Evolutionary conservation across 2,888 invertebrate species (phyloP), one percentile per base, ranked within the genome.

Genomic region (Cryptus viduatorius): DNA sequence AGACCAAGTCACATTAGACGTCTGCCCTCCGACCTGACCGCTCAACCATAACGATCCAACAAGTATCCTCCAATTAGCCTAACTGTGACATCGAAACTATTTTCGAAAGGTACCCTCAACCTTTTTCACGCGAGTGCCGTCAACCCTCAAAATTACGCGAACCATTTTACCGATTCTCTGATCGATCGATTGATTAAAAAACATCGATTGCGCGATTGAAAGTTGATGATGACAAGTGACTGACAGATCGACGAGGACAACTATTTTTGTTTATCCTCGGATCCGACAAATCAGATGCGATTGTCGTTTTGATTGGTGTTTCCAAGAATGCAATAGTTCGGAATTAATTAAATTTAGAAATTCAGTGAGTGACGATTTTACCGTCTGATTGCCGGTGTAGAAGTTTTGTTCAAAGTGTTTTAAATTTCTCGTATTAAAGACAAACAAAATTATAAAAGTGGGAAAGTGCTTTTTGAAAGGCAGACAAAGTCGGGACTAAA

Each of bases 21-120:
- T 91, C 87, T 90, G 91, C 91, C 92, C 93, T 93, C 90, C 92
- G 93, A 90, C 90, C 92, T 89, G 92, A 91, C 88, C 91, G 90
- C 90, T 92, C 90, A 90, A 87, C 89, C 89, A 86, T 87, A 84
- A 85, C 82, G 82, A 88, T 86, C 86, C 88, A 83, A 83, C 73
- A 86, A 83, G 59, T 64, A 86, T 86, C 84, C 71, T 68, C 64
- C 79, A 83, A 85, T 83, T 84, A 79, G 67, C 69, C 48, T 48
- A 67, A 44, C 61, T 64, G 76, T 73, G 83, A 86, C 79, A 81
- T 69, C 73, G 71, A 79, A 72, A 68, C 82, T 77, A 77, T 71
- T 59, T 24, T 24, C 50, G 12, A 46, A 31, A 48, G 76, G 5
- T 29, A 19, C 19, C 48, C 42, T 59, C 44, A 16, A 29, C 59